Percentiles rank a stretch among this genome's conserved stretches.
phyloP scores from a whole-genome alignment of 2,113 vertebrate genomes.

The Cryptotis parvus region DNA sequence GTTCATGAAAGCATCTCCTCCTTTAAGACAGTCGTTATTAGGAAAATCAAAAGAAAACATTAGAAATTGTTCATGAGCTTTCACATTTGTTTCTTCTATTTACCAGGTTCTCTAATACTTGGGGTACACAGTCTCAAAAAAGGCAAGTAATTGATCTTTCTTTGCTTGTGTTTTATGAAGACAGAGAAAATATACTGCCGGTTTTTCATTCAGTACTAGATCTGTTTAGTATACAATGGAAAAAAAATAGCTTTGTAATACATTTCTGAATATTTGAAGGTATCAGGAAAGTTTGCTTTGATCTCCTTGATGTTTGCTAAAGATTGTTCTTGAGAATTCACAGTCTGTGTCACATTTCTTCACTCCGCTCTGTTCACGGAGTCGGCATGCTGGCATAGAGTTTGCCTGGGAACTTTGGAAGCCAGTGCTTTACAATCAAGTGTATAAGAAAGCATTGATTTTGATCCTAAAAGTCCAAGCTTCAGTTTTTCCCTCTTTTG shows the following conservation, averaged over 20 bases:
- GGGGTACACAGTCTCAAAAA: neutral
- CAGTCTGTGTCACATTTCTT: neutral
- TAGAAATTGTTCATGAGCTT: neutral
- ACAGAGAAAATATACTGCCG: neutral
- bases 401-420: conserved; percentile 50
- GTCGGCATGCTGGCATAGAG: neutral
- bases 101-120: neutral
- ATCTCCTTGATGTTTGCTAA: neutral
- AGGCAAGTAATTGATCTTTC: conserved; percentile 11
- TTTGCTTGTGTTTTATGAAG: neutral
- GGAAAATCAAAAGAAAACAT: neutral
- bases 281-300: conserved; percentile 44
- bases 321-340: neutral
- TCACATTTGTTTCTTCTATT: neutral
- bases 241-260: conserved; percentile 16
- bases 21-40: conserved; percentile 2
- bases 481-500: neutral
- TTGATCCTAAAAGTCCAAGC: neutral
- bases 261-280: conserved; percentile 56
- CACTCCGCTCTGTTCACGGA: neutral
- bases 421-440: neutral
- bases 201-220: conserved; percentile 30
- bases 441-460: neutral
- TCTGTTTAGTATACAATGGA: conserved; percentile 44
- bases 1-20: conserved; percentile 10